A percentile compares a stretch with the other conserved stretches of the same genome.
phyloP scores from a whole-genome alignment of 1,140 invertebrate genomes.

The Spodoptera frugiperda region DNA sequence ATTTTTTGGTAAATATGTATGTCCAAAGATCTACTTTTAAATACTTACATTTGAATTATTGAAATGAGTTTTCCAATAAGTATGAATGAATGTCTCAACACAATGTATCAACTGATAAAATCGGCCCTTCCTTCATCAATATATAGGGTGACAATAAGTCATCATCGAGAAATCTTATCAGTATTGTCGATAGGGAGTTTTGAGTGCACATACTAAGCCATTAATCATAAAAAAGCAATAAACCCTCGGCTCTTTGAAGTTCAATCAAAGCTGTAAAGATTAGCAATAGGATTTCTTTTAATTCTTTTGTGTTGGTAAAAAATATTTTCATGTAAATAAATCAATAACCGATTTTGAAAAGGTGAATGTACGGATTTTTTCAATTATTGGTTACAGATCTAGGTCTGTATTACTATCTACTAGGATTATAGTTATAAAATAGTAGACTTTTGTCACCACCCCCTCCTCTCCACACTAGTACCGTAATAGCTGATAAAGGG shows the following conservation, averaged over 20 bases:
- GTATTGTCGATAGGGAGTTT: conserved; percentile 13
- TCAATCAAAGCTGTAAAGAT: conserved; percentile 30
- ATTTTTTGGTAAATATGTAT: too few relatives aligned
- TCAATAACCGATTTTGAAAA: too few relatives aligned
- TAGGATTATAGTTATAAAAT: too few relatives aligned
- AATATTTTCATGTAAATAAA: too few relatives aligned
- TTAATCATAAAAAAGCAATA: conserved; percentile 34
- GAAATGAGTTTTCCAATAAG: not conserved
- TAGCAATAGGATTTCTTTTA: conserved; percentile 12
- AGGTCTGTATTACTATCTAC: too few relatives aligned
- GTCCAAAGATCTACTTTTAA: too few relatives aligned
- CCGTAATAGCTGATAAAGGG: too few relatives aligned
- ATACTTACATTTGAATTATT: not conserved
- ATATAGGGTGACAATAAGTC: conserved; percentile 13
- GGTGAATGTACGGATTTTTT: too few relatives aligned
- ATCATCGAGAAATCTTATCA: conserved; percentile 19
- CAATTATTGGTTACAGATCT: too few relatives aligned
- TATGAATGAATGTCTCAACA: not conserved
- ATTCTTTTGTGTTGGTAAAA: not conserved
- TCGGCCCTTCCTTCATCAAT: not conserved
- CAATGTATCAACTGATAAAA: not conserved
- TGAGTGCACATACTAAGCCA: conserved; percentile 8
- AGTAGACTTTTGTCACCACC: too few relatives aligned
- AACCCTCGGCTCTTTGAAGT: conserved; percentile 25
- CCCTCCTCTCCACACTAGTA: too few relatives aligned